These are phyloP conservation scores for Ganaspis sp. DNA, from an alignment of 1,140 invertebrate species.

Conservation along the genomic window DNA sequence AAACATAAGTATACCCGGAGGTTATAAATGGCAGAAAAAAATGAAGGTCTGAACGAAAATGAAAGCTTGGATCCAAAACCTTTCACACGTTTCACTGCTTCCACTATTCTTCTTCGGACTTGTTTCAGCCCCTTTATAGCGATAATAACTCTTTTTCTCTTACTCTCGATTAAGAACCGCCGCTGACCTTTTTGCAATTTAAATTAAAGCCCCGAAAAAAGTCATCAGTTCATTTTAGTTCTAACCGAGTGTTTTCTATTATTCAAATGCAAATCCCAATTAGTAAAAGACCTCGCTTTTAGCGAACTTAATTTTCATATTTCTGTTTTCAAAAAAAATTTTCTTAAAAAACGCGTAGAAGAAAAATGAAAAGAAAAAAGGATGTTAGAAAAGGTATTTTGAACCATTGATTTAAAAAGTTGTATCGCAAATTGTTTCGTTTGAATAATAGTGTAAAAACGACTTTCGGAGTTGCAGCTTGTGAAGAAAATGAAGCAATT, in stretches of 20 bases:
- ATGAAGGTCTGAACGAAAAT: slow-evolving; percentile 53
- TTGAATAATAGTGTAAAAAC: too few relatives aligned
- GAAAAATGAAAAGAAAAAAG: too few relatives aligned
- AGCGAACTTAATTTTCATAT: too few relatives aligned
- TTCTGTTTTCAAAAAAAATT: too few relatives aligned
- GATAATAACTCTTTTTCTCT: slow-evolving; percentile 40
- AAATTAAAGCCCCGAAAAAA: background rate
- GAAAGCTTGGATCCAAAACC: slow-evolving; percentile 58
- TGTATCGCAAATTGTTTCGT: too few relatives aligned
- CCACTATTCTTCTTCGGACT: slow-evolving; percentile 40
- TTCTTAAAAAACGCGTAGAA: too few relatives aligned
- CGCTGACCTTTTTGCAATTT: slow-evolving; percentile 1
- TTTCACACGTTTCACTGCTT: slow-evolving; percentile 59
- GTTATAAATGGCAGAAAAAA: slow-evolving; percentile 61
- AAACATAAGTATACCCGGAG: slow-evolving; percentile 70
- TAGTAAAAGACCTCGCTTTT: too few relatives aligned
- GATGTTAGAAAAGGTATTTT: too few relatives aligned
- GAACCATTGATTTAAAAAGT: too few relatives aligned
- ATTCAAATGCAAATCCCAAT: background rate
- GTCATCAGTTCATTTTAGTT: background rate
- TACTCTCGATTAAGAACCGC: slow-evolving; percentile 5
- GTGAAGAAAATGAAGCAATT: too few relatives aligned
- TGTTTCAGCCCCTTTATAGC: slow-evolving; percentile 34
- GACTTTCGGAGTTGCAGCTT: too few relatives aligned
- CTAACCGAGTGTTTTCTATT: background rate